Evolutionary conservation across 2,888 invertebrate genomes (phyloP), one percentile per base, ranked within the genome.

Genomic region (Nebria brevicollis): DNA sequence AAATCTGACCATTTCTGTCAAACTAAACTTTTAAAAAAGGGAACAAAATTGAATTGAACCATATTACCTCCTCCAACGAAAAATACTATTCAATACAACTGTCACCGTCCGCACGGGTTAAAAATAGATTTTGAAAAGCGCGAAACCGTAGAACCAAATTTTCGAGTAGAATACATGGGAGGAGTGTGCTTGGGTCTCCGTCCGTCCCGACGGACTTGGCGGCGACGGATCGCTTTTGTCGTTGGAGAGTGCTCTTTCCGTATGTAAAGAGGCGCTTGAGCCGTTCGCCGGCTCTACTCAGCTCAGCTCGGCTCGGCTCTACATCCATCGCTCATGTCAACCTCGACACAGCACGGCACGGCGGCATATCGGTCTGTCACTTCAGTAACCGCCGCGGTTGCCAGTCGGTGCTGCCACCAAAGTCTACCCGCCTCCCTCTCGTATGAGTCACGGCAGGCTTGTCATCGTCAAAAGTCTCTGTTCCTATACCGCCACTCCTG

Each of bases 241-340:
- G 54, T 54, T 54, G 54, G 54, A 54, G 54, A 54, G 54, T 54
- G 54, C 54, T 54, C 54, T 54, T 54, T 54, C 54, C 54, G 54
- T 54, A 54, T 54, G 54, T 54, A 54, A 13, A 54, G 54, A 54
- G 54, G 54, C 54, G 54, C 13, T 54, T 54, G 54, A 54, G 13
- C 54, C 54, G 54, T 54, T 54, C 54, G 8, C 11, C 54, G 54
- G 54, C 54, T 54, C 54, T 8, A 54, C 54, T 20, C 20, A 1
- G 20, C 20, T 20, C 20, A 20, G 20, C 20, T 20, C 20, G 20
- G 20, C 20, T 20, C 54, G 54, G 54, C 54, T 54, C 54, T 8
- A 54, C 54, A 54, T 3, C 54, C 54, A 54, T 54, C 54, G 11
- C 54, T 13, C 54, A 54, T 13, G 54, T 54, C 54, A 11, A 11